Base-by-base conservation (phyloP, 2,797 vertebrate species). In the Miichthys miiuy region DNA sequence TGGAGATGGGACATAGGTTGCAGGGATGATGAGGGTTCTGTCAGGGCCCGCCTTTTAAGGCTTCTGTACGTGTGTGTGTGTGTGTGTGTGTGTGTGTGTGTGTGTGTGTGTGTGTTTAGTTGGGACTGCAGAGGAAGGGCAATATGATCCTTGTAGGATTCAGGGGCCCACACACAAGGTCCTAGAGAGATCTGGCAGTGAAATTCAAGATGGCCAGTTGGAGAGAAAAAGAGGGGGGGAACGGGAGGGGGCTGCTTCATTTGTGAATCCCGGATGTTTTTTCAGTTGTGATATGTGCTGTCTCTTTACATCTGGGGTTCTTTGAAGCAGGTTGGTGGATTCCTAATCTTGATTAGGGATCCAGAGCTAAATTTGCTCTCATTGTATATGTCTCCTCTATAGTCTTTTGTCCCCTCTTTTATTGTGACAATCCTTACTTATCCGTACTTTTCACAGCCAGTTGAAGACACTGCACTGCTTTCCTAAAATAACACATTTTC, bases 201-300 rank as follows among this genome's bases (percentile, higher is more conserved):
- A 95, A 95, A 96, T 93, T 90, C 88, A 94, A 95, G 91, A 94
- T 93, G 93, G 86, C 81, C 86, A 82, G 79, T 90, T 86, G 79
- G 83, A 83, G 84, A 89, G 89, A 80, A 82, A 86, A 79, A 88
- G 63, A 38, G 41, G 52, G 44, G 75, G 69, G 52, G 21, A 42
- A 1, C 10, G 3, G 63, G 70, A 77, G 66, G 73, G 79, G 68
- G 77, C 67, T 72, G 79, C 74, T 89, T 91, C 86, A 91, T 94
- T 93, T 86, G 86, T 89, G 81, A 87, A 86, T 83, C 82, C 81
- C 55, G 81, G 79, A 93, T 93, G 87, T 92, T 91, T 92, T 90
- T 91, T 89, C 76, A 80, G 64, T 83, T 85, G 85, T 85, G 81
- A 88, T 82, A 82, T 77, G 77, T 73, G 64, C 72, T 38, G 79